Percentiles rank a stretch among this genome's conserved stretches.
Conservation (phyloP, 2,888 invertebrate genomes). For the Drosophila anceps region DNA sequence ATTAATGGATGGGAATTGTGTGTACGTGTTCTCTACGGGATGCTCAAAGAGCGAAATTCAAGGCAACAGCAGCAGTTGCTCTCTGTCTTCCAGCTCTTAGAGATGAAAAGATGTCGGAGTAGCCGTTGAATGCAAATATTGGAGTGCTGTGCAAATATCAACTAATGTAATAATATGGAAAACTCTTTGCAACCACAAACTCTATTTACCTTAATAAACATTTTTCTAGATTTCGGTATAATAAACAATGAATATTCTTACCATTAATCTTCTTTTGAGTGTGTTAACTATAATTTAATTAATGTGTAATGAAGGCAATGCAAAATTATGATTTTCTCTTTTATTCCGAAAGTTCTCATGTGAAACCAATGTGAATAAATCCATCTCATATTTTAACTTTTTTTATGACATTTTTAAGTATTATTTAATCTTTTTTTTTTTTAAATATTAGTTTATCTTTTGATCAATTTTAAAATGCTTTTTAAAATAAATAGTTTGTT, state of each 20-base stretch:
- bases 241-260: not conserved
- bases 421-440: too few relatives aligned
- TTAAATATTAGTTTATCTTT: too few relatives aligned
- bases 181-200: not conserved
- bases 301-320: not conserved
- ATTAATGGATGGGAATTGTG: slow-evolving; percentile 78
- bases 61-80: slow-evolving; percentile 20
- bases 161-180: slow-evolving; percentile 13
- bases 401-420: not conserved
- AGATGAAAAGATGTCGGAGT: slow-evolving; percentile 10
- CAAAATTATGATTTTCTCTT: not conserved
- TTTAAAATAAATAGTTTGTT: too few relatives aligned
- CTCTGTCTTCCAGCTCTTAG: not conserved
- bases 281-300: not conserved
- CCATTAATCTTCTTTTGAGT: not conserved
- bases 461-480: too few relatives aligned
- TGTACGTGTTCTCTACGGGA: slow-evolving; percentile 58
- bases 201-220: not conserved
- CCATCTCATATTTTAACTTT: not conserved
- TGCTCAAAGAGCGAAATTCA: slow-evolving; percentile 15
- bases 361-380: not conserved
- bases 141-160: slow-evolving; percentile 49
- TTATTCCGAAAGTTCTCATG: not conserved
- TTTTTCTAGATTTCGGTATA: not conserved
- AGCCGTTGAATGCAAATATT: slow-evolving; percentile 25